Evolutionary conservation across 2,888 invertebrate species (phyloP), one percentile per base, ranked within the genome.

Genomic region (Cosmopolites sordidus): DNA sequence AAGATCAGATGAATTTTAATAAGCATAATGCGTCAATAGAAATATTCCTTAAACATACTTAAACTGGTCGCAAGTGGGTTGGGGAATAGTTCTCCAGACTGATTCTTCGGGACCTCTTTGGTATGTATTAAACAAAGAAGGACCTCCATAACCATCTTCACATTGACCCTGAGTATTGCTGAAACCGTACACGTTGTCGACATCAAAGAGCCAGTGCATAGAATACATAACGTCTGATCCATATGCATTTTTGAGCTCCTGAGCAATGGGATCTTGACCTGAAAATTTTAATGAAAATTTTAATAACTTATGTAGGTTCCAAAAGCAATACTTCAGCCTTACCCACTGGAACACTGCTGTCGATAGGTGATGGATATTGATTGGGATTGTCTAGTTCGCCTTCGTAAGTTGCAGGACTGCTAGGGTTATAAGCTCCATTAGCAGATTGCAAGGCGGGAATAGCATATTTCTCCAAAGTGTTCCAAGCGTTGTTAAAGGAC

Each of bases 41-140:
- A 27, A 27, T 27, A 27, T n/a, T n/a, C n/a, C n/a, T 27, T 6
- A 27, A 9, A n/a, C n/a, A n/a, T n/a, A n/a, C n/a, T n/a, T n/a
- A n/a, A n/a, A n/a, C n/a, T n/a, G n/a, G n/a, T n/a, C n/a, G n/a
- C n/a, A n/a, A n/a, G n/a, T n/a, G n/a, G n/a, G n/a, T n/a, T n/a
- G n/a, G n/a, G n/a, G n/a, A 47, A 64, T 55, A 4, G 64, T 62
- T 40, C 61, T 64, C 63, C 63, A 64, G 1, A 62, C 62, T 1
- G 63, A 64, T 48, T 64, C 63, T 46, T 52, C 44, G 11, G 62
- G 44, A 11, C 64, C 64, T 58, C 64, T n/a, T n/a, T n/a, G n/a
- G n/a, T n/a, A n/a, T n/a, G n/a, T n/a, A n/a, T n/a, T n/a, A n/a
- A n/a, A n/a, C n/a, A n/a, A n/a, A n/a, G n/a, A n/a, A n/a, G n/a